A percentile compares a stretch with the other conserved stretches of the same genome.
Conservation (phyloP, 2,797 vertebrate species). For the Limnodromus scolopaceus region DNA sequence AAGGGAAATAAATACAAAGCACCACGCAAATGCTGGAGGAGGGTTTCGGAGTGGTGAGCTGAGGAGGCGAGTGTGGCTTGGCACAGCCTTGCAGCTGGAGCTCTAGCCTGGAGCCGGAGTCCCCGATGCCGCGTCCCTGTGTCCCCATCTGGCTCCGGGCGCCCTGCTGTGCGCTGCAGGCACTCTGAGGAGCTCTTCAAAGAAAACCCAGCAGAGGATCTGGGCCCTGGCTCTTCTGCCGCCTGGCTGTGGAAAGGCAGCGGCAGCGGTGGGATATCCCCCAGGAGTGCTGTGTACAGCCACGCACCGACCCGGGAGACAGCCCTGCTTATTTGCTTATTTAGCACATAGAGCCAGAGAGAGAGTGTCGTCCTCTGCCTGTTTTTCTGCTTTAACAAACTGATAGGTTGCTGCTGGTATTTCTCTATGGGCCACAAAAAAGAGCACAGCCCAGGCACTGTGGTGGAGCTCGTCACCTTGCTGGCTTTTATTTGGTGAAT, state of each 20-base stretch:
- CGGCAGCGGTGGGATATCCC: not conserved
- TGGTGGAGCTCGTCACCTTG: not conserved
- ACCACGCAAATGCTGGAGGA: not conserved
- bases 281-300: rapidly evolving
- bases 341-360: not conserved
- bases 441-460: not conserved
- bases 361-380: not conserved
- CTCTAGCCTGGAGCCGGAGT: not conserved
- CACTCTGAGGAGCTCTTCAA: not conserved
- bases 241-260: not conserved
- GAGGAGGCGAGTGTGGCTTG: not conserved
- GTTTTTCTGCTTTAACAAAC: not conserved
- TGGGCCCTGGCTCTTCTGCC: not conserved
- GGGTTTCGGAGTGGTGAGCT: not conserved
- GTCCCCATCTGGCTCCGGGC: not conserved
- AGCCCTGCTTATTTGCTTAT: not conserved
- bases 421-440: not conserved
- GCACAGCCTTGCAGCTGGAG: not conserved
- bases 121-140: rapidly evolving
- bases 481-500: not conserved
- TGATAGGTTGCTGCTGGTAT: rapidly evolving
- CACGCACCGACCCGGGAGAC: rapidly evolving
- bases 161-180: not conserved
- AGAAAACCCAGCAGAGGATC: not conserved
- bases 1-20: not conserved